Evolutionary conservation across 2,888 invertebrate genomes (phyloP), one percentile per base, ranked within the genome.

Genomic region (Epinotia ramella): DNA sequence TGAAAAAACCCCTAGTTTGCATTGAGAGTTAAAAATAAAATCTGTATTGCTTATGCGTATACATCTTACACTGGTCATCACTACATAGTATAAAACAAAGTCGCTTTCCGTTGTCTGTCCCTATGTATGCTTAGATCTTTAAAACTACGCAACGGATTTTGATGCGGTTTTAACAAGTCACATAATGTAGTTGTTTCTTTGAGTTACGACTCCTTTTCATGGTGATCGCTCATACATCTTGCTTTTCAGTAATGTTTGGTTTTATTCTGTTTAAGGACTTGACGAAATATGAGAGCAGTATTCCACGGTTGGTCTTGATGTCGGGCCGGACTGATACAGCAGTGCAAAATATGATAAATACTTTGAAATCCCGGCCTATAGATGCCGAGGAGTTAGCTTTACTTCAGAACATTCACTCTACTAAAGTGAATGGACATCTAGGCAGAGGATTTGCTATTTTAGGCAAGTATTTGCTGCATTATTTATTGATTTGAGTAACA

Each of bases 301-400:
- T 92, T 12, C 92, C 92, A 0, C 83, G 84, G 28, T 79, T 93
- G 12, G 86, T 92, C 0, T 84, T 85, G 0, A 24, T 92, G 60
- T 91, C 92, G 11, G 88, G 82, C 2, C 83, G 93, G 76, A 88
- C 89, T 65, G 88, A 92, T 3, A 77, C 81, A 0, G 80, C 84
- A 0, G 84, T 92, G 0, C 57, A 79, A 0, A 84, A 84, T 18
- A 82, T 92, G 18, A 76, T 91, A 2, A 73, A 84, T 0, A 81
- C 88, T 33, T 78, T 93, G 4, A 90, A 91, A 79, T 84, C 86
- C 1, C 87, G 84, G 0, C 82, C 88, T 0, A 80, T 93, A n/a
- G 91, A 93, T 66, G 85, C 91, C 0, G 93, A 93, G 66, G 88
- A 92, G 73, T 59, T 91, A n/a, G 89, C 89, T 0, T 78, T 93